phyloP scores from a whole-genome alignment of 1,140 invertebrate species.

The Melanaphis sacchari region DNA sequence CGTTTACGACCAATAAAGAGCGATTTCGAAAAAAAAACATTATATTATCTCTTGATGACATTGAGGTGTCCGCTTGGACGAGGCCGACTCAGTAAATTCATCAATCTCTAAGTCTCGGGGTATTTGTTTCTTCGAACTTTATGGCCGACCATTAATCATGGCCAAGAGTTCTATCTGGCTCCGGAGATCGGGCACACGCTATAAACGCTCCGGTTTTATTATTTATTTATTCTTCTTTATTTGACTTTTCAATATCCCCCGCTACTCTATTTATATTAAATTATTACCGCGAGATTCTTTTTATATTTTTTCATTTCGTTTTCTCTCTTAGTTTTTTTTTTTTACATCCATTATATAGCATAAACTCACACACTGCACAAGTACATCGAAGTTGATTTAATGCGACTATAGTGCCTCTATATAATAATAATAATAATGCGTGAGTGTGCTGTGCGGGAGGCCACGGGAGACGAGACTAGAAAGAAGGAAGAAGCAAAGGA shows the following conservation, averaged over 20 bases:
- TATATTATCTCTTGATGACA: conserved; percentile 49
- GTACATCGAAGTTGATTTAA: not conserved
- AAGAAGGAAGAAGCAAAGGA: not conserved
- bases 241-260: conserved; percentile 55
- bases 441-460: not conserved
- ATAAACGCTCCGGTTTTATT: conserved; percentile 53
- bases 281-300: conserved; percentile 35
- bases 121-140: conserved; percentile 56
- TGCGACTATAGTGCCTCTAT: conserved; percentile 15
- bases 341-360: not conserved
- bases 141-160: conserved; percentile 50
- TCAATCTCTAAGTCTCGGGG: conserved; percentile 55
- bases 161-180: conserved; percentile 21
- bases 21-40: conserved; percentile 43
- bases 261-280: conserved; percentile 32
- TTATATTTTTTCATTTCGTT: conserved; percentile 12
- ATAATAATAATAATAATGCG: conserved; percentile 20
- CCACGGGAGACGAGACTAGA: not conserved
- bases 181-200: conserved; percentile 40
- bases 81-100: conserved; percentile 53
- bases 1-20: conserved; percentile 53
- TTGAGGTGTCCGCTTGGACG: conserved; percentile 53
- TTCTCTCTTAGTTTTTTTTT: not conserved
- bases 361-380: not conserved
- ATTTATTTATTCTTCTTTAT: conserved; percentile 57